Percentiles rank a stretch among this genome's conserved stretches.
phyloP scores from a whole-genome alignment of 92 coral and sea anemone species.

The Heteractis magnifica region DNA sequence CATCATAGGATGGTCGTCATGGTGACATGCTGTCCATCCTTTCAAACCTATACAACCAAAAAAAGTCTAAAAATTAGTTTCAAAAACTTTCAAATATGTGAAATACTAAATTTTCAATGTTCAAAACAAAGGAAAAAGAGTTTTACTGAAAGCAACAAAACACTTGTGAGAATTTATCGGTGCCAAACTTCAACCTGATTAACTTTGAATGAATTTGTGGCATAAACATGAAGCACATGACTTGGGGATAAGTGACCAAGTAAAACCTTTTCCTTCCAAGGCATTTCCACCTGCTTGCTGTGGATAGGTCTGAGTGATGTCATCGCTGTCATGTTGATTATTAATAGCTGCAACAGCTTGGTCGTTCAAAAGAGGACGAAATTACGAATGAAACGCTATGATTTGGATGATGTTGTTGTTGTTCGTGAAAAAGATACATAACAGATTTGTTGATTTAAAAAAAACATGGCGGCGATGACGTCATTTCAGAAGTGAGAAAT shows the following conservation, averaged over 20 bases:
- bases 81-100: background rate
- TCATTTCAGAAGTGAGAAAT: background rate
- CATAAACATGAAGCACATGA: too few species aligned
- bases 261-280: background rate
- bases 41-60: background rate
- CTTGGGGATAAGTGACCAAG: background rate
- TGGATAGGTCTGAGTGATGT: background rate
- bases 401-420: too few species aligned
- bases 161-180: background rate
- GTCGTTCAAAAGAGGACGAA: background rate
- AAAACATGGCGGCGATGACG: background rate
- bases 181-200: background rate
- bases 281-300: background rate
- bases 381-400: too few species aligned
- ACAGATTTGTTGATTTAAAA: background rate
- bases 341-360: background rate
- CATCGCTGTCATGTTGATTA: background rate
- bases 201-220: background rate
- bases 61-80: background rate
- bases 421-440: too few species aligned
- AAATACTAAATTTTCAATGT: slow-evolving; percentile 21
- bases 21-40: background rate
- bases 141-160: slow-evolving; percentile 2
- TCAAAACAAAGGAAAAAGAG: slow-evolving; percentile 18
- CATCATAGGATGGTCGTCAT: background rate